Evolutionary conservation across 2,113 vertebrate species (phyloP).

Genomic region (Syngnathoides biaculeatus): DNA sequence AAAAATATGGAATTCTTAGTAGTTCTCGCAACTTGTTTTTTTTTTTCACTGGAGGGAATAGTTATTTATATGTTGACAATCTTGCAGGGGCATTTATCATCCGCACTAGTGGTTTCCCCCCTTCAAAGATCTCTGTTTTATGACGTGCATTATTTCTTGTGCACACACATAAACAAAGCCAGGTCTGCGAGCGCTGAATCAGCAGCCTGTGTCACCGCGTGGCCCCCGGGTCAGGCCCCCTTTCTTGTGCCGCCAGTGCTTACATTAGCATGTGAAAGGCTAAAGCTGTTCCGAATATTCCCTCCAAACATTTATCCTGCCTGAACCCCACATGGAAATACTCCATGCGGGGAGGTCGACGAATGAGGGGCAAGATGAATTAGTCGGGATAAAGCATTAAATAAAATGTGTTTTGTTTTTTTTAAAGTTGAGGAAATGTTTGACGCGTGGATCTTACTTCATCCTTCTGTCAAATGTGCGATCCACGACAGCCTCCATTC

Average conservation of each 20-base stretch:
- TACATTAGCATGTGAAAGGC: conserved; percentile 76
- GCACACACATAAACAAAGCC: conserved; percentile 82
- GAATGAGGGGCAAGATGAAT: conserved; percentile 23
- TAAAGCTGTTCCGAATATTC: conserved; percentile 76
- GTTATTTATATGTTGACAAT: conserved; percentile 68
- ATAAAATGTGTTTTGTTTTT: conserved; percentile 13
- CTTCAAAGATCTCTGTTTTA: conserved; percentile 78
- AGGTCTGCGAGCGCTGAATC: conserved; percentile 77
- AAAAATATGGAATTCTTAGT: conserved; percentile 35
- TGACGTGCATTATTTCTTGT: conserved; percentile 85
- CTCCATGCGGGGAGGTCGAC: conserved; percentile 40
- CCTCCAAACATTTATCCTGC: conserved; percentile 69
- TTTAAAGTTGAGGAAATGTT: conserved; percentile 6
- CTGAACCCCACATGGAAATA: conserved; percentile 51
- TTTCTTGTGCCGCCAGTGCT: conserved; percentile 78
- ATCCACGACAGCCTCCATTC: conserved; percentile 28
- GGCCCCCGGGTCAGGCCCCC: conserved; percentile 78
- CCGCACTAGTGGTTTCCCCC: conserved; percentile 69
- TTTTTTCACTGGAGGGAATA: conserved; percentile 50
- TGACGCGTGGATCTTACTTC: conserved; percentile 8
- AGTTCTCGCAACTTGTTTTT: conserved; percentile 61
- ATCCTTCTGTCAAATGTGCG: conserved; percentile 8
- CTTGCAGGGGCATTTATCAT: conserved; percentile 71
- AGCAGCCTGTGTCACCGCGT: conserved; percentile 80
- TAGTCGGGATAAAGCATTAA: conserved; percentile 26